Base-by-base conservation (phyloP, 2,888 invertebrate genomes). In the Cremastobaeus sp. region DNA sequence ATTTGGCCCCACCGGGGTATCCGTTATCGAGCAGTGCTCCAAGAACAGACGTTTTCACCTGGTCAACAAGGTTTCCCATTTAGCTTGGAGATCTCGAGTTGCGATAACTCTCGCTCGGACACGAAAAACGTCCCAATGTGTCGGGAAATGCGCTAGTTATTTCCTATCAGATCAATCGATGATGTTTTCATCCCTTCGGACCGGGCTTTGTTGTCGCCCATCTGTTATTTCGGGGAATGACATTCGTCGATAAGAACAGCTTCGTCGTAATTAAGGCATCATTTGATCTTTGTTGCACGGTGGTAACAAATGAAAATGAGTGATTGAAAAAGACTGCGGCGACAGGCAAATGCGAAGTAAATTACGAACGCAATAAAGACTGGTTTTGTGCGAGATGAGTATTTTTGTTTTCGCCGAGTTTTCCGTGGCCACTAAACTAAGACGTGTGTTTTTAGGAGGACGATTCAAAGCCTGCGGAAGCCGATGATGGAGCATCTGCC, bases 381-480 rank as follows among this genome's bases (percentile, higher is more conserved):
- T 5, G 3, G 25, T 25, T 25, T 8, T 8, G 8, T 25, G n/a
- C n/a, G n/a, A n/a, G n/a, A n/a, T n/a, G n/a, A n/a, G n/a, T n/a
- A n/a, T n/a, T n/a, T n/a, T n/a, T n/a, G n/a, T n/a, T n/a, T n/a
- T n/a, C n/a, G n/a, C n/a, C n/a, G n/a, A n/a, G n/a, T n/a, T 25
- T 25, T 25, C 25, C 3, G 3, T 25, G 25, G 25, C 3, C 3
- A 8, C 25, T 5, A 8, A 5, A 25, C 25, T 25, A 25, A 3
- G 8, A 25, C 8, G 25, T 25, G 25, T 8, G 25, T 25, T 66
- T 66, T 32, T 25, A 75, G 85, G 86, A 86, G 9, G 88, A 80
- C 41, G 84, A 76, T 81, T 83, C 73, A 72, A 88, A 81, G 83
- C 83, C 82, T 65, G 85, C 74, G 80, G 88, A 81, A 82, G 55